Evolutionary conservation across 2,888 invertebrate species (phyloP).

Genomic region (Dynastes tityus): DNA sequence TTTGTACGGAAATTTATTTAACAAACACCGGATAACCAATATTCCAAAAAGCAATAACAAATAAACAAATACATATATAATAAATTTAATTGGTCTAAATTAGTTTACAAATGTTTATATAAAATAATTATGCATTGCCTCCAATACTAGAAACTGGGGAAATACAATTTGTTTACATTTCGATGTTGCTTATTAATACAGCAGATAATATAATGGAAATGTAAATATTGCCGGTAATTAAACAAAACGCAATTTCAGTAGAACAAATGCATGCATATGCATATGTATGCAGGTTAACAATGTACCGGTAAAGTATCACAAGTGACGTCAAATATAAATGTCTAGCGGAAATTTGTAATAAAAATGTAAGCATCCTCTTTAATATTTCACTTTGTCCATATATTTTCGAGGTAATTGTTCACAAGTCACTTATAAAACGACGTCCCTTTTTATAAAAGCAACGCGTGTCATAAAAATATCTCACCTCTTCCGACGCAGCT

Average conservation of each 20-base stretch:
- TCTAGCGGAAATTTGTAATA: slow-evolving; percentile 20
- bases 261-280: background rate
- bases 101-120: background rate
- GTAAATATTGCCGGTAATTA: background rate
- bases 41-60: background rate
- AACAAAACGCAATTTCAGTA: slow-evolving; percentile 6
- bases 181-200: background rate
- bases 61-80: background rate
- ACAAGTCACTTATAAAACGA: slow-evolving; percentile 23
- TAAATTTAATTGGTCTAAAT: background rate
- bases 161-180: slow-evolving; percentile 3
- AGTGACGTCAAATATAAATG: background rate
- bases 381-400: slow-evolving; percentile 16
- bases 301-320: too few relatives aligned
- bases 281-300: too few relatives aligned
- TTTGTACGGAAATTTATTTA: too few relatives aligned
- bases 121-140: background rate
- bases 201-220: background rate
- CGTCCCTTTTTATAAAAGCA: slow-evolving; percentile 13
- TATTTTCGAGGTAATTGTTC: slow-evolving; percentile 25
- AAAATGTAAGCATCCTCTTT: slow-evolving; percentile 7
- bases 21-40: too few relatives aligned
- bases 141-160: background rate
- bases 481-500: slow-evolving; percentile 10
- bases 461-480: slow-evolving; percentile 19